These are phyloP conservation scores for Tenebrio molitor DNA, from an alignment of 1,140 invertebrate genomes.

Conservation along the genomic window DNA sequence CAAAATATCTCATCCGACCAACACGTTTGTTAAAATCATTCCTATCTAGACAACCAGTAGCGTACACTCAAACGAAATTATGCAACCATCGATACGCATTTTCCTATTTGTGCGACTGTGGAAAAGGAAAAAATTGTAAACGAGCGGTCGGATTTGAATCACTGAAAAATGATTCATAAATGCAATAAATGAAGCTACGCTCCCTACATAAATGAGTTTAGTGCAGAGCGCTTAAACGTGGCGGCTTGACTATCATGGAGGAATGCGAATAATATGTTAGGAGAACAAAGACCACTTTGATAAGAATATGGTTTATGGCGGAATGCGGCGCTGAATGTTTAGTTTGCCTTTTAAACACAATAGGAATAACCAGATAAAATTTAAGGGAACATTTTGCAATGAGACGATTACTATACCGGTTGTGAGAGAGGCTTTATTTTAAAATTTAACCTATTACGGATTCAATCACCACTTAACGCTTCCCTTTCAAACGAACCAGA, in stretches of 20 bases:
- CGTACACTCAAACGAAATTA: too few relatives aligned
- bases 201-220: constrained; percentile 3
- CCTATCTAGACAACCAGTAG: too few relatives aligned
- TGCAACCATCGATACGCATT: too few relatives aligned
- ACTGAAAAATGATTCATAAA: too few relatives aligned
- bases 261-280: constrained; percentile 40
- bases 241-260: constrained; percentile 21
- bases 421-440: constrained; percentile 2
- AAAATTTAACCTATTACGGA: constrained; percentile 16
- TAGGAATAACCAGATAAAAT: constrained; percentile 39
- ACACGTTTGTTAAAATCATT: too few relatives aligned
- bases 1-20: too few relatives aligned
- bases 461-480: constrained; percentile 26
- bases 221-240: constrained; percentile 29
- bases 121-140: too few relatives aligned
- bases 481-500: background rate
- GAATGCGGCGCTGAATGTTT: constrained; percentile 31
- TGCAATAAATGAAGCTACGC: constrained; percentile 8
- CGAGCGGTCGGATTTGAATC: too few relatives aligned
- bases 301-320: constrained; percentile 35
- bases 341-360: constrained; percentile 38
- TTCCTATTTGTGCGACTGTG: too few relatives aligned
- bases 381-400: constrained; percentile 31
- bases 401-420: constrained; percentile 20
- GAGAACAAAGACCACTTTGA: constrained; percentile 35